Percentiles rank a stretch among this genome's conserved stretches.
Evolutionary conservation across 2,113 vertebrate species (phyloP).

Genomic region (Passer montanus): DNA sequence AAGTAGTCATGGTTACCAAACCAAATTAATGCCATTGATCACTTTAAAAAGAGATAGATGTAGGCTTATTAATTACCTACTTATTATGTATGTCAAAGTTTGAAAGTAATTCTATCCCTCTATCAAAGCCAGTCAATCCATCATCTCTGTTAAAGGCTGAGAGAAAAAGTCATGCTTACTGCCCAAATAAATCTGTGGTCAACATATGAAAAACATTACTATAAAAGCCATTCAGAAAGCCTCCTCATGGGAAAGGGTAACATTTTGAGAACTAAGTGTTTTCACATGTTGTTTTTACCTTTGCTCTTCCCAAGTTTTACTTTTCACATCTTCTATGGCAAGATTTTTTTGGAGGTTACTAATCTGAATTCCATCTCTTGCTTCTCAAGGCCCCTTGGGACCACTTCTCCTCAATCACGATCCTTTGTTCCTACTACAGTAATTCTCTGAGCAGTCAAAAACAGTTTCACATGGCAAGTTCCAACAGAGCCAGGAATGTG

Average conservation of each 20-base stretch:
- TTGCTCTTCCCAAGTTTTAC: conserved; percentile 63
- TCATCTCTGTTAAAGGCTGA: conserved; percentile 44
- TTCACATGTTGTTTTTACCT: conserved; percentile 65
- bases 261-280: conserved; percentile 66
- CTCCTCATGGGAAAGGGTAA: conserved; percentile 57
- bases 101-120: conserved; percentile 34
- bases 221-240: conserved; percentile 40
- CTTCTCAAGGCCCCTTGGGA: conserved; percentile 20
- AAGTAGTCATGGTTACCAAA: conserved; percentile 11
- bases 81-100: conserved; percentile 52
- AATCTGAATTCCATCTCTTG: conserved; percentile 54
- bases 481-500: background rate
- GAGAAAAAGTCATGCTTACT: conserved; percentile 19
- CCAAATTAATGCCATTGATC: conserved; percentile 39
- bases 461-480: background rate
- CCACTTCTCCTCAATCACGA: background rate
- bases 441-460: conserved; percentile 15
- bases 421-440: conserved; percentile 15
- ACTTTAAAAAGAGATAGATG: conserved; percentile 30
- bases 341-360: conserved; percentile 26
- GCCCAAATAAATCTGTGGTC: conserved; percentile 32
- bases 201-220: conserved; percentile 68
- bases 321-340: background rate
- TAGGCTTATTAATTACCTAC: conserved; percentile 33
- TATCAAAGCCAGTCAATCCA: conserved; percentile 49